These are phyloP conservation scores for Drosophila hydei DNA, from an alignment of 1,140 invertebrate species.

Conservation along the genomic window DNA sequence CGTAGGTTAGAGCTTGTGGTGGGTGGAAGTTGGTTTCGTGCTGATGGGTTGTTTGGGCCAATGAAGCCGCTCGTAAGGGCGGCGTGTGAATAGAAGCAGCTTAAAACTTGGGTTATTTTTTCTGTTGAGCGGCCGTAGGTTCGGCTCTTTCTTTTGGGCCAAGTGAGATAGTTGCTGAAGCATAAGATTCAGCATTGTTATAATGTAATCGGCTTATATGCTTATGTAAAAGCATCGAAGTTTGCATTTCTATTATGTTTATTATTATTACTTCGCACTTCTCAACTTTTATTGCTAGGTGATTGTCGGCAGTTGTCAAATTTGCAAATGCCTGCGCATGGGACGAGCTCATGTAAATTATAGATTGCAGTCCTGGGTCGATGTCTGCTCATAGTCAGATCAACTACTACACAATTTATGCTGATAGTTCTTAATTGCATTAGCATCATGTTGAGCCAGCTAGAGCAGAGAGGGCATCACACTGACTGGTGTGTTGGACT, in stretches of 20 bases:
- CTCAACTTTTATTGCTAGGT: background rate
- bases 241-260: constrained; percentile 7
- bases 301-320: background rate
- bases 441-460: too few species aligned
- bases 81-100: constrained; percentile 16
- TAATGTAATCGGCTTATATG: constrained; percentile 44
- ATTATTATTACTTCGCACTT: constrained; percentile 7
- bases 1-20: background rate
- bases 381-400: too few species aligned
- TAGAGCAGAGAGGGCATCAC: too few species aligned
- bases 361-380: too few species aligned
- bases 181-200: constrained; percentile 35
- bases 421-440: too few species aligned
- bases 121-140: background rate
- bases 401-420: too few species aligned
- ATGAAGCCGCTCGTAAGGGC: constrained; percentile 8
- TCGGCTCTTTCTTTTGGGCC: constrained; percentile 1
- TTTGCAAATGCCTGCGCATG: background rate
- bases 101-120: constrained; percentile 14
- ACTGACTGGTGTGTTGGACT: too few species aligned
- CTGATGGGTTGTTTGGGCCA: constrained; percentile 17
- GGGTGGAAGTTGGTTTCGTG: background rate
- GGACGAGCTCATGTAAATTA: too few species aligned
- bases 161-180: constrained; percentile 24
- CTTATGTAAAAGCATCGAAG: background rate